phyloP scores from a whole-genome alignment of 1,140 invertebrate species.

The Drosophila chauvacae region DNA sequence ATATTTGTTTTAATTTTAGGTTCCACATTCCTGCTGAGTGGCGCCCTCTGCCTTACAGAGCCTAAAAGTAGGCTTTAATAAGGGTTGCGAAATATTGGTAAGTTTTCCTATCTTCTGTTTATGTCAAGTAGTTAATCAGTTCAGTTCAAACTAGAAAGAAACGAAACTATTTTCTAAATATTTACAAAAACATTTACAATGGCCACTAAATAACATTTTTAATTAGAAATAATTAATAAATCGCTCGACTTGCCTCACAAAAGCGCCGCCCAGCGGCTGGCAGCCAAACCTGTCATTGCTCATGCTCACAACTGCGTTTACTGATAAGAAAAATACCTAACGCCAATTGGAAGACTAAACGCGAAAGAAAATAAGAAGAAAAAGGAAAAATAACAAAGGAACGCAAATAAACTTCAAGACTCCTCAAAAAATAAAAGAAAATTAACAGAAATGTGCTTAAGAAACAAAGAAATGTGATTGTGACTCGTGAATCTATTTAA shows the following conservation, averaged over 20 bases:
- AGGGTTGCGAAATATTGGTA: too few relatives aligned
- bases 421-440: not conserved
- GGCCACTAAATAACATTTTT: not conserved
- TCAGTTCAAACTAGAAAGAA: accelerated
- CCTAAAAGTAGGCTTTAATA: conserved; percentile 29
- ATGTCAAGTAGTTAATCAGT: not conserved
- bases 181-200: not conserved
- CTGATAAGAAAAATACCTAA: conserved; percentile 7
- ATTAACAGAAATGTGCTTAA: not conserved
- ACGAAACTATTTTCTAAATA: not conserved
- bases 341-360: not conserved
- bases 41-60: conserved; percentile 1
- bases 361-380: not conserved
- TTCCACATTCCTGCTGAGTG: not conserved
- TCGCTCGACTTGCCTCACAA: too few relatives aligned
- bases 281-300: not conserved
- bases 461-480: not conserved
- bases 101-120: not conserved
- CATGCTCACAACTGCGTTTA: conserved; percentile 1
- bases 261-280: not conserved
- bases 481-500: not conserved
- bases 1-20: not conserved
- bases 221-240: not conserved
- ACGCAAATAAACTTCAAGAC: not conserved
- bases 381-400: conserved; percentile 7